Evolutionary conservation across 2,797 vertebrate species (phyloP).

Genomic region (Anniella stebbinsi): DNA sequence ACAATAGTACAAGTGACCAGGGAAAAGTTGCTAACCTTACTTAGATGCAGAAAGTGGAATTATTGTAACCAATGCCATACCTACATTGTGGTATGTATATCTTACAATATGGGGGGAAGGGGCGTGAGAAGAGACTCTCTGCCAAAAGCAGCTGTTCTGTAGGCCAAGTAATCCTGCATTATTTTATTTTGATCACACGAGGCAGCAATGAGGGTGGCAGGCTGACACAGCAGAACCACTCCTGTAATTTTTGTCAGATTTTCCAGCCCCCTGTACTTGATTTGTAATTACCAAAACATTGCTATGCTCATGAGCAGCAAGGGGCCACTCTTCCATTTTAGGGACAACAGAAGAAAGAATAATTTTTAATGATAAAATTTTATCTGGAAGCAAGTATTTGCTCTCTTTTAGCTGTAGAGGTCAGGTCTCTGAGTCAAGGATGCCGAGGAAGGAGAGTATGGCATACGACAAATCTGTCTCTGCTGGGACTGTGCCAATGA

Average conservation of each 20-base stretch:
- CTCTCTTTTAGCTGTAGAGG: not conserved
- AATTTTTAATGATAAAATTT: not conserved
- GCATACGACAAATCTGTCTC: conserved; percentile 13
- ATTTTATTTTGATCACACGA: not conserved
- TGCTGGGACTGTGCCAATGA: conserved; percentile 3
- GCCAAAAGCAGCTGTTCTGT: not conserved
- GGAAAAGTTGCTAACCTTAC: not conserved
- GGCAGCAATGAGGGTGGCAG: not conserved
- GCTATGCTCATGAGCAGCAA: not conserved
- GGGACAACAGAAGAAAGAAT: not conserved
- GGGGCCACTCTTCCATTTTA: not conserved
- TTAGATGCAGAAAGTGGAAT: not conserved
- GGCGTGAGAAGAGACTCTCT: not conserved
- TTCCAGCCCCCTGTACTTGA: not conserved
- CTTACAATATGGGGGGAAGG: not conserved
- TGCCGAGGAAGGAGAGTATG: not conserved
- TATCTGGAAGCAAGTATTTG: not conserved
- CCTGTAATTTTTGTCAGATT: not conserved
- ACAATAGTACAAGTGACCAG: not conserved
- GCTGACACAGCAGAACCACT: not conserved
- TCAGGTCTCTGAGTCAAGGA: not conserved
- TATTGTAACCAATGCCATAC: not conserved
- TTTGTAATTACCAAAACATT: not conserved
- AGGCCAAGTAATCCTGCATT: not conserved
- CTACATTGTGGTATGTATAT: not conserved